phyloP scores from a whole-genome alignment of 2,797 vertebrate species.

The Malurus splendens region DNA sequence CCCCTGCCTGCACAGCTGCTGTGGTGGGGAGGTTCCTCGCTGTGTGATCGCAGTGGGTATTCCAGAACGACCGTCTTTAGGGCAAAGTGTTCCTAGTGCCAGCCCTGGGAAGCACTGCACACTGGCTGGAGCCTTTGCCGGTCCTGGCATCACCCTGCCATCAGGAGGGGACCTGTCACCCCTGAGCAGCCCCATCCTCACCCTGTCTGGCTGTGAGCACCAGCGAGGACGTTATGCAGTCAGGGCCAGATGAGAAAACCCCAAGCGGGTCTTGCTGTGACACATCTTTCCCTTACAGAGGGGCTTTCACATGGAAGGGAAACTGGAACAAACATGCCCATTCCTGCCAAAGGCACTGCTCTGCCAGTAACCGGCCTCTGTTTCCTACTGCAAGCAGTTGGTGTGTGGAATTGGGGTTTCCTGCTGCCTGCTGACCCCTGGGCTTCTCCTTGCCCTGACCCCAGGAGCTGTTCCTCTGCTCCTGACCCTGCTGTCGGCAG shows the following conservation, averaged over 20 bases:
- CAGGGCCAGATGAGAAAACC: background rate
- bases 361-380: conserved; percentile 4
- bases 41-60: fast-evolving
- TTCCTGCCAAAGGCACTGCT: background rate
- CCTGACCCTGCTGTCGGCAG: background rate
- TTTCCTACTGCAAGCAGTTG: background rate
- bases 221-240: fast-evolving
- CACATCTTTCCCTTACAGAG: background rate
- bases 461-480: background rate
- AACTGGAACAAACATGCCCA: background rate
- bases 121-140: background rate
- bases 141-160: fast-evolving
- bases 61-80: background rate
- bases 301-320: background rate
- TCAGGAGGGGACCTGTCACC: background rate
- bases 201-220: background rate
- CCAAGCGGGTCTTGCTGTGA: background rate
- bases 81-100: background rate
- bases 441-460: background rate
- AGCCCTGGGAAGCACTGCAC: background rate
- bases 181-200: fast-evolving
- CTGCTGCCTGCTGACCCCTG: background rate
- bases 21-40: background rate
- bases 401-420: background rate
- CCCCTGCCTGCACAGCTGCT: fast-evolving